Evolutionary conservation across 1,140 invertebrate genomes (phyloP).

Genomic region (Drosophila busckii): DNA sequence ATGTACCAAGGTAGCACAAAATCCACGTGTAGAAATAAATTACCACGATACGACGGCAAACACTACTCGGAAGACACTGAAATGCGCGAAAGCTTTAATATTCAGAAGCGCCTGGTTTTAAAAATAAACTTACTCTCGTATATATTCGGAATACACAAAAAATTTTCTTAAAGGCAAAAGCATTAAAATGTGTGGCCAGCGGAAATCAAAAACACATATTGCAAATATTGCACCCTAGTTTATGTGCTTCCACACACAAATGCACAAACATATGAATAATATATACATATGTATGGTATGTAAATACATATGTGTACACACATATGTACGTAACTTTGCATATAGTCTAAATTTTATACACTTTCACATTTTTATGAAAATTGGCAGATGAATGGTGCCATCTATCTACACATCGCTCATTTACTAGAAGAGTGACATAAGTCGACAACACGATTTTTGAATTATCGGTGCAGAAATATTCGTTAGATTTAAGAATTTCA

Average conservation of each 20-base stretch:
- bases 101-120: conserved; percentile 63
- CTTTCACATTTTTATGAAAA: too few relatives aligned
- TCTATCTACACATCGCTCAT: too few relatives aligned
- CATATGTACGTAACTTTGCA: neutral
- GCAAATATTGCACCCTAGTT: conserved; percentile 33
- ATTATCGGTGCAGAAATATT: too few relatives aligned
- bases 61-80: conserved; percentile 72
- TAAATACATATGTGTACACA: neutral
- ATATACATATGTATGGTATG: conserved; percentile 5
- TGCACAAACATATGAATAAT: neutral
- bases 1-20: conserved; percentile 46
- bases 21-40: conserved; percentile 66
- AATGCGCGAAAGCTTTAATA: conserved; percentile 69
- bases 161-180: conserved; percentile 59
- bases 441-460: too few relatives aligned
- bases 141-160: conserved; percentile 57
- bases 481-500: too few relatives aligned
- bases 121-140: conserved; percentile 73
- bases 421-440: too few relatives aligned
- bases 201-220: conserved; percentile 25
- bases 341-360: too few relatives aligned
- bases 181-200: conserved; percentile 33
- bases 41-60: conserved; percentile 72
- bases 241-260: neutral
- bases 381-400: too few relatives aligned